A percentile compares a stretch with the other conserved stretches of the same genome.
phyloP scores from a whole-genome alignment of 1,140 invertebrate species.

The Rhopalosiphum padi region DNA sequence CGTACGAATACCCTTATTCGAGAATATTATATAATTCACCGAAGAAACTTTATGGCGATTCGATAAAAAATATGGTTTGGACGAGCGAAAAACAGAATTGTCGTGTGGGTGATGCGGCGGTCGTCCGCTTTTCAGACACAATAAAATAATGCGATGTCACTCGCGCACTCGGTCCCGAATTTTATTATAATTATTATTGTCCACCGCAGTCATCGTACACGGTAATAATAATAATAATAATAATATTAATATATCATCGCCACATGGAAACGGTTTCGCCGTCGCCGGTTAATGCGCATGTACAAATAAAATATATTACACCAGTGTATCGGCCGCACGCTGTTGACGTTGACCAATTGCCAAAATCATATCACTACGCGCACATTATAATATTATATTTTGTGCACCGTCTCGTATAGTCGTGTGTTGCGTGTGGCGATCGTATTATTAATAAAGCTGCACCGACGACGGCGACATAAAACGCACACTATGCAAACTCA shows the following conservation, averaged over 20 bases:
- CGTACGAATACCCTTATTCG: no score
- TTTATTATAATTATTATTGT: background rate
- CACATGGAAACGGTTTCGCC: background rate
- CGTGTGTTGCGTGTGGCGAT: background rate
- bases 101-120: no score
- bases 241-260: background rate
- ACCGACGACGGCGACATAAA: background rate
- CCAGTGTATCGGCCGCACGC: background rate
- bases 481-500: slow-evolving; percentile 21
- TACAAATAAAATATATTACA: background rate
- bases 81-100: no score
- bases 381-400: background rate
- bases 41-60: no score
- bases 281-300: background rate
- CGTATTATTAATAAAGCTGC: background rate
- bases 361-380: background rate
- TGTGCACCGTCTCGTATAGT: no score
- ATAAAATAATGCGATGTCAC: background rate
- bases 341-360: slow-evolving; percentile 41
- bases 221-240: background rate
- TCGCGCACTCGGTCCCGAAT: background rate
- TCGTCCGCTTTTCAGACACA: no score
- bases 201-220: background rate
- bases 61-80: no score
- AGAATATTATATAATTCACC: no score